These are phyloP conservation scores for Pharmacophagus antenor DNA, from an alignment of 2,888 invertebrate species.

Conservation along the genomic window DNA sequence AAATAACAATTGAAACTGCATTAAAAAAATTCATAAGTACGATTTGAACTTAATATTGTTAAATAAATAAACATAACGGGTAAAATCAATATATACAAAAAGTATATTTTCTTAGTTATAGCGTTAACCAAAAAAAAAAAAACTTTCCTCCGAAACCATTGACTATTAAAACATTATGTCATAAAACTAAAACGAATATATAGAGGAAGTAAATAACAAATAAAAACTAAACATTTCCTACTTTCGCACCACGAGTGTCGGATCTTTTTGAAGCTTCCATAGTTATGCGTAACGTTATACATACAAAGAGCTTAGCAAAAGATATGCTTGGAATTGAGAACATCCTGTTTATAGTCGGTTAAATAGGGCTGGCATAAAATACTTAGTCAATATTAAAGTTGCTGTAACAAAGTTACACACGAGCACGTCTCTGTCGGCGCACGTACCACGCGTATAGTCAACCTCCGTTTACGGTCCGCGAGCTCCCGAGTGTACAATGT, in stretches of 20 bases:
- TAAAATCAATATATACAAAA: too few species aligned
- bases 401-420: constrained; percentile 3
- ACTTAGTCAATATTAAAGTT: not conserved
- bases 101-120: too few species aligned
- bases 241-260: too few species aligned
- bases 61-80: too few species aligned
- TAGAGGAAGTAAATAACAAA: too few species aligned
- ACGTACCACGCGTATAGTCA: constrained; percentile 5
- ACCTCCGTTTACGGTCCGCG: not conserved
- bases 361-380: not conserved
- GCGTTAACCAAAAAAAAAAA: too few species aligned
- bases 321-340: not conserved
- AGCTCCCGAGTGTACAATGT: not conserved
- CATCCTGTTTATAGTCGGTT: not conserved
- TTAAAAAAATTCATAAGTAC: not conserved
- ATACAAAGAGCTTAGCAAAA: too few species aligned
- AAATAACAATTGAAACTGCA: not conserved
- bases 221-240: too few species aligned
- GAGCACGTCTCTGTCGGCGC: not conserved
- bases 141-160: too few species aligned
- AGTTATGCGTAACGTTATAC: too few species aligned
- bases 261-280: too few species aligned
- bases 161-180: not conserved
- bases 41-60: too few species aligned
- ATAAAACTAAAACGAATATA: not conserved